phyloP scores from a whole-genome alignment of 2,888 invertebrate species.

The Cheilosia impressa region DNA sequence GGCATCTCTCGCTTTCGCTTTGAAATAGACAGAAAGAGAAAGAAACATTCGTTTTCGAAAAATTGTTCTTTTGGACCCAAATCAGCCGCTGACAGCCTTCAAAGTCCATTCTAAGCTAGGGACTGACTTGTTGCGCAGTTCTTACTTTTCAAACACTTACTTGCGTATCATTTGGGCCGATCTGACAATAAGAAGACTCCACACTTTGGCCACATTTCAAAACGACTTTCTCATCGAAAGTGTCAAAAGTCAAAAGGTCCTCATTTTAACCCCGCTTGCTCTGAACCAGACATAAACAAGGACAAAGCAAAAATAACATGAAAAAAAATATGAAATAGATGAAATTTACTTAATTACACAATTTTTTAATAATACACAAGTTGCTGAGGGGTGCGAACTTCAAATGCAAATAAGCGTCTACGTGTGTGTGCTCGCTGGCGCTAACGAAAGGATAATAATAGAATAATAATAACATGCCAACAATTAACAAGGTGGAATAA shows the following conservation, averaged over 20 bases:
- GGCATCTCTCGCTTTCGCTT: no score
- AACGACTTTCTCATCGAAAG: background rate
- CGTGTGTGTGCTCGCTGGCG: background rate
- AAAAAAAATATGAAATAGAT: background rate
- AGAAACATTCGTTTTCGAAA: no score
- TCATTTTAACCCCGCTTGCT: background rate
- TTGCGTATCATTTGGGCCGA: no score
- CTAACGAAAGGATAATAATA: conserved; percentile 58
- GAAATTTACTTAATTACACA: conserved; percentile 50
- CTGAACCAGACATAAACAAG: no score
- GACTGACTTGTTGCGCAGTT: no score
- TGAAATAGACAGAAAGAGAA: no score
- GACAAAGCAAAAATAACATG: background rate
- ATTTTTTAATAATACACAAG: conserved; percentile 45
- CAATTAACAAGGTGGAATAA: conserved; percentile 70
- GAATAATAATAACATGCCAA: conserved; percentile 66
- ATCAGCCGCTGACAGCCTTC: fast-evolving
- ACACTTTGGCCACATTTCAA: no score
- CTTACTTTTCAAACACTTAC: no score
- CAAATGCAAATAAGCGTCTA: conserved; percentile 50
- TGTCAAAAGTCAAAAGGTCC: conserved; percentile 9
- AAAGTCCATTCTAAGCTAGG: no score
- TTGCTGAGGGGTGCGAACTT: conserved; percentile 54
- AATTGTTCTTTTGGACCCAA: no score
- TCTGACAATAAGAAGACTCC: no score